Evolutionary conservation across 1,140 invertebrate genomes (phyloP), one percentile per base, ranked within the genome.

Genomic region (Drosophila fuyamai): DNA sequence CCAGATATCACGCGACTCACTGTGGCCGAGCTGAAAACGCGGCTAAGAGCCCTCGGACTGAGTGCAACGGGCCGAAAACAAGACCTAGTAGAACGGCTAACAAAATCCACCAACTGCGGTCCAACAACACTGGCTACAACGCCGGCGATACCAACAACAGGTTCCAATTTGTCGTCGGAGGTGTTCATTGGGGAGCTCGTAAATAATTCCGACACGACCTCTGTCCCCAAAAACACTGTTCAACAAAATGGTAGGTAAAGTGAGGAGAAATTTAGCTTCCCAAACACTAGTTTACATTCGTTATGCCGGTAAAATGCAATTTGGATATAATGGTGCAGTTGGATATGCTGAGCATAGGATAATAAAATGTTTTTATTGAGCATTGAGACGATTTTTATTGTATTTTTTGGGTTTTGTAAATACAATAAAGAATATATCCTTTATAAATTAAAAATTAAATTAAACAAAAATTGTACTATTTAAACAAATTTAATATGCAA

Each of bases 41-140:
- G 78, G 41, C 74, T 92, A 41, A 88, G 80, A 58, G 72, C 57
- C 7, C 80, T 71, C 51, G 90, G 90, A 53, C 58, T 88, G 14
- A 90, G 80, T 65, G 67, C 66, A 12, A 77, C 68, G 57, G 90
- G 90, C 44, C 74, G 50, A 68, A 91, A 90, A 56, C 74, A 84
- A 27, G 53, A 50, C 27, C 71, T 91, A 59, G 71, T 91, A 65
- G 76, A 91, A 61, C 85, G 90, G 48, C 79, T 91, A 50, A 41
- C 60, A 56, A 65, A 48, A 51, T 46, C 76, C 46, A 44, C 65
- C 54, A 43, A 12, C 50, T 36, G 57, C n/a, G 23, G 56, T 8
- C 23, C 10, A 10, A 18, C 48, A 44, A 43, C 16, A 50, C 16
- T 16, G 18, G 18, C 65, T 40, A 35, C 58, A 29, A n/a, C 58